phyloP scores from a whole-genome alignment of 1,140 invertebrate genomes.

The Dendroctonus ponderosae region DNA sequence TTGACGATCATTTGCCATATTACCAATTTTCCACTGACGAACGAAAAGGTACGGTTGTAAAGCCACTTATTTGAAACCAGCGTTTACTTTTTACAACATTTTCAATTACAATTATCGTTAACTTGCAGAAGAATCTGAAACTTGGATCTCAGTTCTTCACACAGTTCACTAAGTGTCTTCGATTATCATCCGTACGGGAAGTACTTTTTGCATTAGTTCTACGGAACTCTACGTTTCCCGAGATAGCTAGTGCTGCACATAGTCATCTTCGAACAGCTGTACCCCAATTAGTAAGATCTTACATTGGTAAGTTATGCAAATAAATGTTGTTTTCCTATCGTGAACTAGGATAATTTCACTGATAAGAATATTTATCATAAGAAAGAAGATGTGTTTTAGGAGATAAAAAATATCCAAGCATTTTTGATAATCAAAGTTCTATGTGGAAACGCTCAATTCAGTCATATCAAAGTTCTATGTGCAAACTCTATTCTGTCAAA shows the following conservation, averaged over 20 bases:
- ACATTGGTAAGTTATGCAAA: conserved; percentile 55
- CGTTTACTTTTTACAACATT: not conserved
- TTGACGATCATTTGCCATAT: conserved; percentile 78
- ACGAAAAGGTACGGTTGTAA: conserved; percentile 57
- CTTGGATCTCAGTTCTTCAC: conserved; percentile 74
- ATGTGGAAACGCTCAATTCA: no score
- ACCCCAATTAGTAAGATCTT: conserved; percentile 80
- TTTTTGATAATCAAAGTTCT: no score
- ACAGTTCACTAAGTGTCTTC: conserved; percentile 79
- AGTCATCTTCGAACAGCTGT: conserved; percentile 80
- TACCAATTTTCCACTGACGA: conserved; percentile 66
- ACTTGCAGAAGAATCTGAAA: conserved; percentile 65
- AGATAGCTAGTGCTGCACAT: conserved; percentile 68
- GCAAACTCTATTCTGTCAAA: no score
- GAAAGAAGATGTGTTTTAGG: no score
- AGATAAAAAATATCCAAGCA: no score
- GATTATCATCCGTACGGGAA: conserved; percentile 83
- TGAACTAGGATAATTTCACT: no score
- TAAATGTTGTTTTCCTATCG: no score
- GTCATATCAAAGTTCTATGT: no score
- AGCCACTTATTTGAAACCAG: not conserved
- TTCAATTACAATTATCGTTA: no score
- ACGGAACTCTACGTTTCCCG: conserved; percentile 73
- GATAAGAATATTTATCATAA: no score
- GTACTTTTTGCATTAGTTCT: conserved; percentile 83